Evolutionary conservation across 35 echinoderm and acorn worm species (phyloP).

Genomic region (Ophiothrix spiculata): DNA sequence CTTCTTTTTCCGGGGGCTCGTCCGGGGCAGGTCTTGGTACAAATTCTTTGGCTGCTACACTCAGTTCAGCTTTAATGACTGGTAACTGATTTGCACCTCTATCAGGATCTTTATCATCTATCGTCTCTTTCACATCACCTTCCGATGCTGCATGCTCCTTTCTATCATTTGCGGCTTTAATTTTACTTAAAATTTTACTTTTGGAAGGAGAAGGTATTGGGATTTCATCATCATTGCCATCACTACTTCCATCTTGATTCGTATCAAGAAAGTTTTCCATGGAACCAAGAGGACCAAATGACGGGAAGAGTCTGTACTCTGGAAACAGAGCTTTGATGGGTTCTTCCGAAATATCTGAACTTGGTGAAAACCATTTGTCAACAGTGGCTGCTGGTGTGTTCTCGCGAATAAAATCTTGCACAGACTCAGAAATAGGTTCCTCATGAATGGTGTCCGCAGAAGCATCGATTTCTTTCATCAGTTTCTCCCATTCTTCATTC

Average conservation of each 20-base stretch:
- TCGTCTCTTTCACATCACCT: background rate
- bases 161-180: background rate
- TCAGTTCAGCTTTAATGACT: background rate
- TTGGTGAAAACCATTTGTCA: background rate
- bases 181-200: background rate
- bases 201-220: background rate
- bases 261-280: background rate
- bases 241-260: background rate
- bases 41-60: background rate
- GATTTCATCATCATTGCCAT: background rate
- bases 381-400: background rate
- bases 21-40: background rate
- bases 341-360: background rate
- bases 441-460: background rate
- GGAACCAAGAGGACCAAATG: background rate
- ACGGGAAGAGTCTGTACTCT: background rate
- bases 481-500: conserved; percentile 2
- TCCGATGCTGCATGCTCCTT: background rate
- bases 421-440: background rate
- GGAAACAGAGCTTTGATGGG: background rate
- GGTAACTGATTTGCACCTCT: background rate
- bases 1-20: background rate
- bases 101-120: background rate
- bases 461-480: background rate
- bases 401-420: background rate